Evolutionary conservation across 2,888 invertebrate species (phyloP).

Genomic region (Drosophila multiciliata): DNA sequence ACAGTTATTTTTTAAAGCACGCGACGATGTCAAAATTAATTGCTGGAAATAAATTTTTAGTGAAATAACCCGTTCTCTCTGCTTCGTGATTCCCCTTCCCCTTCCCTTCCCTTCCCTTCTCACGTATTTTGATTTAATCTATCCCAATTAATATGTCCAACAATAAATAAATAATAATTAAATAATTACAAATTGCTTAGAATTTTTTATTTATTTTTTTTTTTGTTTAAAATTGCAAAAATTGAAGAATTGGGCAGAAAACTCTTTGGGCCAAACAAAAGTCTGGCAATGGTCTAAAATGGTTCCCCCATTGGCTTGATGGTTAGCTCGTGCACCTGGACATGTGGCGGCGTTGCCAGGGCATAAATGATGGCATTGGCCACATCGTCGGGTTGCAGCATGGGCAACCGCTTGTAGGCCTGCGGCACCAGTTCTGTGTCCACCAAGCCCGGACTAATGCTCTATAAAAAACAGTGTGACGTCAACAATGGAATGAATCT

Average conservation of each 20-base stretch:
- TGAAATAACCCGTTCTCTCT: too few relatives aligned
- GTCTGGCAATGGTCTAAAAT: conserved; percentile 34
- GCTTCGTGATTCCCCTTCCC: too few relatives aligned
- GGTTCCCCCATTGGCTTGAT: conserved; percentile 79
- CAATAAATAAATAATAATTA: not conserved
- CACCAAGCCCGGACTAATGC: conserved; percentile 86
- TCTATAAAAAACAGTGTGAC: conserved; percentile 54
- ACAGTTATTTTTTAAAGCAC: too few relatives aligned
- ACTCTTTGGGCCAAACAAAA: not conserved
- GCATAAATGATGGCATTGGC: conserved; percentile 71
- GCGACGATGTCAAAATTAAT: too few relatives aligned
- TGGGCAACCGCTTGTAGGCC: conserved; percentile 53
- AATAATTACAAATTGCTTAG: too few relatives aligned
- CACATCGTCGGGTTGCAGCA: conserved; percentile 75
- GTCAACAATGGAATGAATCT: not conserved
- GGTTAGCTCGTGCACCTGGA: conserved; percentile 77
- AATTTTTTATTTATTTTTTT: not conserved
- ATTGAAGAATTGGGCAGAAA: too few relatives aligned
- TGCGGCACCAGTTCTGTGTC: conserved; percentile 84
- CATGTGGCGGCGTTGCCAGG: conserved; percentile 75
- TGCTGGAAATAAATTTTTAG: too few relatives aligned
- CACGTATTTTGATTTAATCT: too few relatives aligned
- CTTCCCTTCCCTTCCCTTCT: too few relatives aligned
- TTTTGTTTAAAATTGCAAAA: not conserved
- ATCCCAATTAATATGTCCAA: too few relatives aligned